Percentiles rank a stretch among this genome's conserved stretches.
Evolutionary conservation across 1,140 invertebrate species (phyloP).

Genomic region (Cepaea nemoralis): DNA sequence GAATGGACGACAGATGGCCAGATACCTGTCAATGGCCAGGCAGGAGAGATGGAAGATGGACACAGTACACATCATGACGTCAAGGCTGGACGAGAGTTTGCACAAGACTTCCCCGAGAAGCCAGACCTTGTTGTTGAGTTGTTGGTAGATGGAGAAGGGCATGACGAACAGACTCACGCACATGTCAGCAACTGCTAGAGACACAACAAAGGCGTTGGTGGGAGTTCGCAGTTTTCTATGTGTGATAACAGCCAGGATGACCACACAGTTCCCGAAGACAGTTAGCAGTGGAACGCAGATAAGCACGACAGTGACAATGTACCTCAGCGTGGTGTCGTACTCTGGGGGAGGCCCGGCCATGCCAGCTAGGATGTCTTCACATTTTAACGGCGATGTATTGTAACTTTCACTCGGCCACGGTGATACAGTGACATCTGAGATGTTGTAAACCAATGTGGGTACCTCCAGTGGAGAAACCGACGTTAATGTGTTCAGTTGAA

Average conservation of each 20-base stretch:
- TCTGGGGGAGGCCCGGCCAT: conserved; percentile 51
- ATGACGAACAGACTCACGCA: conserved; percentile 85
- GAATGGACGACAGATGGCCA: conserved; percentile 98
- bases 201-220: conserved; percentile 94
- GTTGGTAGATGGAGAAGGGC: conserved; percentile 77
- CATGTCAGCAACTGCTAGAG: conserved; percentile 93
- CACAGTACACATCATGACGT: conserved; percentile 98
- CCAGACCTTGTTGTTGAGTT: conserved; percentile 83
- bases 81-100: conserved; percentile 97
- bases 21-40: conserved; percentile 96
- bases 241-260: conserved; percentile 88
- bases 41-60: conserved; percentile 98
- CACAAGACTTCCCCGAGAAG: conserved; percentile 96
- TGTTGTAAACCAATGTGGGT: background rate
- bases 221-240: conserved; percentile 81
- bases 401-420: conserved; percentile 2
- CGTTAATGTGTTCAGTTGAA: background rate
- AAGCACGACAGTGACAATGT: conserved; percentile 51
- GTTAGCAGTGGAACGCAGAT: conserved; percentile 61
- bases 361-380: conserved; percentile 48
- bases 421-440: background rate
- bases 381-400: conserved; percentile 29
- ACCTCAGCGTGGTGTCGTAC: conserved; percentile 36
- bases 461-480: background rate
- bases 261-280: conserved; percentile 84